Base-by-base conservation (phyloP, 1,140 invertebrate species). In the Trachymyrmex septentrionalis region DNA sequence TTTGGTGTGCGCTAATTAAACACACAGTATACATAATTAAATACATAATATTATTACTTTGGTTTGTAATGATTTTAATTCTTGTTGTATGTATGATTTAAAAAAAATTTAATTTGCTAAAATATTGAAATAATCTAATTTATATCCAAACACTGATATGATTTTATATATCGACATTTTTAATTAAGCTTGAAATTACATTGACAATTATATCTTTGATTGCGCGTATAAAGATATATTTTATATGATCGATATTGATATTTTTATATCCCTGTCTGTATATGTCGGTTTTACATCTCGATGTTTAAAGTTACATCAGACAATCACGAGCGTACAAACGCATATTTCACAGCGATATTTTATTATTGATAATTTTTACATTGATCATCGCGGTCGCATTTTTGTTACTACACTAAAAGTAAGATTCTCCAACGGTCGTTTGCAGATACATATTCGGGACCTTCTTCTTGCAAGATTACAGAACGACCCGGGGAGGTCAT, bases 401-500 rank as follows among this genome's bases (percentile, higher is more conserved):
- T 59, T 64, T 48, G 57, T 21, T 44, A 44, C 61, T 61, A 21
- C 57, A 14, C 16, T 5, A n/a, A 63, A 63, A 66, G 34, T 57
- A 69, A 14, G 30, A 61, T 55, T 4, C 30, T 30, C 71, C 50
- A 1, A 3, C 9, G 44, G 19, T 64, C 57, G 21, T 64, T 38
- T 34, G 69, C 69, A 24, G 14, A 14, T 21, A 61, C 55, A 50
- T 34, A 84, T 75, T 73, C 59, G 38, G 44, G 61, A 50, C 2
- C 9, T 4, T 57, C 44, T 84, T 19, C 50, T 72, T 48, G 50
- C 69, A 73, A 53, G 71, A 66, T 27, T 64, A 55, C 59, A 59
- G 72, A 64, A 71, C 71, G 80, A 66, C 72, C 87, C 24, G 76
- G 21, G 48, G 77, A 75, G 89, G 89, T 88, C 90, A 89, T 64